Conservation (phyloP, 2,113 vertebrate genomes). For the Mesitornis unicolor region DNA sequence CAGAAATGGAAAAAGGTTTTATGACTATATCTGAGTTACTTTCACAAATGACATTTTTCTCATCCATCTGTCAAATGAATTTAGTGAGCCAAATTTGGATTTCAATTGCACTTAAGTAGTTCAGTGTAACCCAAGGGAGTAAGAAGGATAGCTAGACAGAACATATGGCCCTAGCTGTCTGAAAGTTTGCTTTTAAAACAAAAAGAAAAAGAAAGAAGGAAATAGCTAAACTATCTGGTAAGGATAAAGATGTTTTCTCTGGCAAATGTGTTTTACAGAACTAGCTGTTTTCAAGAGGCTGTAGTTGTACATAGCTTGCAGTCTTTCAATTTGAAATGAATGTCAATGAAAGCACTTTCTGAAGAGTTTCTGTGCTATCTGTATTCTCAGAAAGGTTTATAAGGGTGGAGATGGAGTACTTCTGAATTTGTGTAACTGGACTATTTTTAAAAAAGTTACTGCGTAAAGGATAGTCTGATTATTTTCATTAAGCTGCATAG, state of each 20-base stretch:
- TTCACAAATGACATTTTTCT: not conserved
- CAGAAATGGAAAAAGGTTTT: not conserved
- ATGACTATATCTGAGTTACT: not conserved
- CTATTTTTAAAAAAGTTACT: not conserved
- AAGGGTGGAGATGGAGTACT: not conserved
- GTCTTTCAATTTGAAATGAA: not conserved
- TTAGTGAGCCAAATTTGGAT: not conserved
- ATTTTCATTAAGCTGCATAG: not conserved
- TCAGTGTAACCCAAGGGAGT: not conserved
- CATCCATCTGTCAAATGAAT: not conserved
- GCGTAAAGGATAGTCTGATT: not conserved
- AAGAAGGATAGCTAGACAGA: not conserved
- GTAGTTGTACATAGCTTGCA: not conserved
- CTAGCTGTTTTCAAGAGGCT: not conserved
- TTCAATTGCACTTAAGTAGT: not conserved
- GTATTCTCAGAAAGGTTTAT: not conserved
- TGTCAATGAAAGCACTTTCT: rapidly evolving
- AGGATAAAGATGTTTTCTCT: not conserved
- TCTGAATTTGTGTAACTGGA: not conserved
- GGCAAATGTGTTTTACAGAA: not conserved
- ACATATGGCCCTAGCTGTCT: not conserved
- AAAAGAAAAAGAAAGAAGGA: not conserved
- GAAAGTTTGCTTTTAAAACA: not conserved
- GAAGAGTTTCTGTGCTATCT: not conserved
- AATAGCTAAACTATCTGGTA: not conserved